These are phyloP conservation scores for Cybosia mesomella DNA, from an alignment of 2,888 invertebrate species.

Conservation along the genomic window DNA sequence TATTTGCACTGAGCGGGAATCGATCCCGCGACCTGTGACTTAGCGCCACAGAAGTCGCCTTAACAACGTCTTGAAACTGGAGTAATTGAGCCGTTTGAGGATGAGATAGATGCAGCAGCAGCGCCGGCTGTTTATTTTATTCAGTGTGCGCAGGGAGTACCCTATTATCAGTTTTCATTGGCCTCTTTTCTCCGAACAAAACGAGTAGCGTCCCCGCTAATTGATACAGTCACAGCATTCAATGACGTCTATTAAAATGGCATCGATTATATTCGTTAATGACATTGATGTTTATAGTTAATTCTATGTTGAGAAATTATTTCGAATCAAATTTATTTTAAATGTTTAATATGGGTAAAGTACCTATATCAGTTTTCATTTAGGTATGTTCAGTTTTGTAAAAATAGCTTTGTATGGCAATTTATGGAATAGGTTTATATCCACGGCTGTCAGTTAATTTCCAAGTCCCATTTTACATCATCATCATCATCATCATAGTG, in stretches of 20 bases:
- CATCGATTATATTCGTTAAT: constrained; percentile 26
- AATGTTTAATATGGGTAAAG: not conserved
- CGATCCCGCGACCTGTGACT: too few species aligned
- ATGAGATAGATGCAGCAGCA: too few species aligned
- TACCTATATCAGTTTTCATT: not conserved
- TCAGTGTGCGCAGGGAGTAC: constrained; percentile 19
- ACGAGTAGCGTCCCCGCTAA: constrained; percentile 36
- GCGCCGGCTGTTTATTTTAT: too few species aligned
- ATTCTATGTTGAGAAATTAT: constrained; percentile 21
- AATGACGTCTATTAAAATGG: constrained; percentile 41
- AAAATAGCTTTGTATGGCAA: not conserved
- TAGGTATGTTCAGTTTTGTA: not conserved
- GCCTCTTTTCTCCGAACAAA: constrained; percentile 30
- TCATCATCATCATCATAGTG: too few species aligned
- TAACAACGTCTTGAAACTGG: too few species aligned
- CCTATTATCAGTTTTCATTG: constrained; percentile 28
- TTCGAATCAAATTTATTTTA: constrained; percentile 15
- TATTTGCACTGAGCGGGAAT: too few species aligned
- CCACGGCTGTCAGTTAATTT: not conserved
- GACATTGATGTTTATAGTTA: too few species aligned
- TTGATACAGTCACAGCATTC: constrained; percentile 51
- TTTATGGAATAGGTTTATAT: not conserved
- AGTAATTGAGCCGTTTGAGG: too few species aligned
- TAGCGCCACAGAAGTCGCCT: too few species aligned
- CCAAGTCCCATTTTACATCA: not conserved